These are phyloP conservation scores for Drosophila kikkawai DNA, from an alignment of 1,140 invertebrate genomes.

Conservation along the genomic window DNA sequence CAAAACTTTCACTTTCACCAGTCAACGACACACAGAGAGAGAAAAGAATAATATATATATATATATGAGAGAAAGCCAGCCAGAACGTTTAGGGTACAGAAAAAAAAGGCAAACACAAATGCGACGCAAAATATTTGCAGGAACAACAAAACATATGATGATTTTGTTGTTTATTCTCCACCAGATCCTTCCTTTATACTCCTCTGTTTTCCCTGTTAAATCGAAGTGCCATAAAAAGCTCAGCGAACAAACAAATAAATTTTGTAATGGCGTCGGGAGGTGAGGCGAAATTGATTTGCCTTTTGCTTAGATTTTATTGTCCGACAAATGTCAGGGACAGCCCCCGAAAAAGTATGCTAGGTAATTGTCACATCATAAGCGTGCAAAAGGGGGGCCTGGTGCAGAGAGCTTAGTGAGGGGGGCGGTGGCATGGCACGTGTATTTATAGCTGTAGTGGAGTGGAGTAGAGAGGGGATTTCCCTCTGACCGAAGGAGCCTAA, in stretches of 20 bases:
- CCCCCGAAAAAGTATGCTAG: slow-evolving; percentile 48
- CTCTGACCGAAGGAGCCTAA: slow-evolving; percentile 29
- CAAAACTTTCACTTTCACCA: slow-evolving; percentile 78
- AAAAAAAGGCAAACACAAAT: slow-evolving; percentile 53
- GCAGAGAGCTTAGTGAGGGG: neutral
- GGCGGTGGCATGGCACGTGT: slow-evolving; percentile 28
- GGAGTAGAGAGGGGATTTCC: neutral
- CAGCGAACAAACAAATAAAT: slow-evolving; percentile 64
- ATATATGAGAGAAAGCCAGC: slow-evolving; percentile 5
- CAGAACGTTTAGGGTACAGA: slow-evolving; percentile 53
- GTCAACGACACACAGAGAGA: slow-evolving; percentile 64
- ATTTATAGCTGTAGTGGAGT: slow-evolving; percentile 48
- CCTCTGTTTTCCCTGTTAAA: slow-evolving; percentile 33
- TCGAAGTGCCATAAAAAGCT: slow-evolving; percentile 58
- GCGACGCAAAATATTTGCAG: slow-evolving; percentile 53
- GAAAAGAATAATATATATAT: neutral
- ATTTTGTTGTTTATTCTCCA: slow-evolving; percentile 23
- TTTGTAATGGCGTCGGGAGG: slow-evolving; percentile 43
- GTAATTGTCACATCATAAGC: slow-evolving; percentile 53
- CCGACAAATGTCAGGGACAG: slow-evolving; percentile 45
- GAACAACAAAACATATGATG: slow-evolving; percentile 71
- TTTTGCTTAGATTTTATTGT: slow-evolving; percentile 56
- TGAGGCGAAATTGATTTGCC: slow-evolving; percentile 64
- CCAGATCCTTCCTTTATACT: neutral
- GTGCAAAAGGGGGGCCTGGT: neutral